These are phyloP conservation scores for Acrocyrtus sp. DNA, from an alignment of 2,888 invertebrate species.

Conservation along the genomic window DNA sequence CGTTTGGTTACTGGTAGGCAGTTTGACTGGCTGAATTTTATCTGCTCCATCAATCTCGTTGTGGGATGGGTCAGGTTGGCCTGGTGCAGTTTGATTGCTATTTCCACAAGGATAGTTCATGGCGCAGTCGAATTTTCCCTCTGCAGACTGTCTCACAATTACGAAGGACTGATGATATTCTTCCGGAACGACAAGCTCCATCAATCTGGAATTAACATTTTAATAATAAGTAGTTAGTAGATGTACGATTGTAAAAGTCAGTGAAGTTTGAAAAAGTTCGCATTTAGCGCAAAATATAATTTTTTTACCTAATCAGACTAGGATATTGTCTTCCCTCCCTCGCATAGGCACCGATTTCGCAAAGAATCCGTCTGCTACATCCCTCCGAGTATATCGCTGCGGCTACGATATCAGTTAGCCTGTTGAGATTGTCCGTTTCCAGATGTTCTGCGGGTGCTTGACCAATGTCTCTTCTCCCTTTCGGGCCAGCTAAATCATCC, in stretches of 20 bases:
- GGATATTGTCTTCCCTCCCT: conserved; percentile 42
- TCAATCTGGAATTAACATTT: conserved; percentile 25
- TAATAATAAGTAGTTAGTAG: background rate
- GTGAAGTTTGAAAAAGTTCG: background rate
- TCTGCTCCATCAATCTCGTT: conserved; percentile 12
- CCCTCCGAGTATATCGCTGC: conserved; percentile 55
- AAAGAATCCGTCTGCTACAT: conserved; percentile 56
- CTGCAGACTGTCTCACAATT: conserved; percentile 41
- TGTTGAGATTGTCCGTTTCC: conserved; percentile 48
- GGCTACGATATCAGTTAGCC: conserved; percentile 50
- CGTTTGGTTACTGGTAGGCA: background rate
- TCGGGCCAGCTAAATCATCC: conserved; percentile 32
- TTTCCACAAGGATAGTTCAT: conserved; percentile 37
- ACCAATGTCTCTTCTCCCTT: conserved; percentile 12
- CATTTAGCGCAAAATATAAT: too few species aligned
- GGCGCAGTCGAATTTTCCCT: conserved; percentile 23
- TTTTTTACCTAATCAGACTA: conserved; percentile 41
- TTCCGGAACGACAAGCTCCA: conserved; percentile 41
- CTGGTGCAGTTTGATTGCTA: background rate
- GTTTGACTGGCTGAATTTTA: background rate
- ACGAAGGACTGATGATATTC: conserved; percentile 39
- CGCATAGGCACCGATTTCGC: conserved; percentile 54
- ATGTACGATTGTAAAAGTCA: too few species aligned
- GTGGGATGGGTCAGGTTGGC: background rate
- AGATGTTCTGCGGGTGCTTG: conserved; percentile 46